Evolutionary conservation across 2,888 invertebrate species (phyloP).

Genomic region (Cantharis lateralis): DNA sequence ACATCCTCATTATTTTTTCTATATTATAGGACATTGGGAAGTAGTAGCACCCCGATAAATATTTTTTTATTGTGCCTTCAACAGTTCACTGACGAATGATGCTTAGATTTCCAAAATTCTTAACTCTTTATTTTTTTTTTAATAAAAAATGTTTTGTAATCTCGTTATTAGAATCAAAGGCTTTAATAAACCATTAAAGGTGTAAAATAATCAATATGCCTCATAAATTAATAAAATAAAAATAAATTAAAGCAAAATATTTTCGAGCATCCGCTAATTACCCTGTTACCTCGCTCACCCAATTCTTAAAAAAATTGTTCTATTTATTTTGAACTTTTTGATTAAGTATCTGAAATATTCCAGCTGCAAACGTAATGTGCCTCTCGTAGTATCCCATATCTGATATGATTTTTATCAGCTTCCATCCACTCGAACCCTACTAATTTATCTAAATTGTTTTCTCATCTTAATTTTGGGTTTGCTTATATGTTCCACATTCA

Average conservation of each 20-base stretch:
- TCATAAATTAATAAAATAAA: background rate
- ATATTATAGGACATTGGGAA: constrained; percentile 3
- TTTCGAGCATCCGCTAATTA: background rate
- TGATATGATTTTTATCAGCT: background rate
- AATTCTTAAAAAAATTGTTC: background rate
- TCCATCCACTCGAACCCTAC: background rate
- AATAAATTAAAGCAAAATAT: background rate
- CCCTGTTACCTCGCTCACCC: background rate
- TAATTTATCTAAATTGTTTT: background rate
- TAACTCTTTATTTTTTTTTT: background rate
- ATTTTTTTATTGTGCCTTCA: background rate
- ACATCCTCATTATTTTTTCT: constrained; percentile 24
- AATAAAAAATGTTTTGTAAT: background rate
- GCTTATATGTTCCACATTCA: background rate
- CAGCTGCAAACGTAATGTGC: background rate
- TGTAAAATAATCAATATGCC: background rate
- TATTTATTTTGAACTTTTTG: background rate
- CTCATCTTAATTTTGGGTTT: background rate
- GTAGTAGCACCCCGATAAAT: background rate
- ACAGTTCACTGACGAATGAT: background rate
- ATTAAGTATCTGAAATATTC: background rate
- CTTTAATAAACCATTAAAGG: background rate
- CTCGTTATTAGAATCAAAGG: background rate
- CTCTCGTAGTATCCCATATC: background rate
- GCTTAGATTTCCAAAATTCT: background rate